These are phyloP conservation scores for Miichthys miiuy DNA, from an alignment of 2,797 vertebrate genomes.

Conservation along the genomic window DNA sequence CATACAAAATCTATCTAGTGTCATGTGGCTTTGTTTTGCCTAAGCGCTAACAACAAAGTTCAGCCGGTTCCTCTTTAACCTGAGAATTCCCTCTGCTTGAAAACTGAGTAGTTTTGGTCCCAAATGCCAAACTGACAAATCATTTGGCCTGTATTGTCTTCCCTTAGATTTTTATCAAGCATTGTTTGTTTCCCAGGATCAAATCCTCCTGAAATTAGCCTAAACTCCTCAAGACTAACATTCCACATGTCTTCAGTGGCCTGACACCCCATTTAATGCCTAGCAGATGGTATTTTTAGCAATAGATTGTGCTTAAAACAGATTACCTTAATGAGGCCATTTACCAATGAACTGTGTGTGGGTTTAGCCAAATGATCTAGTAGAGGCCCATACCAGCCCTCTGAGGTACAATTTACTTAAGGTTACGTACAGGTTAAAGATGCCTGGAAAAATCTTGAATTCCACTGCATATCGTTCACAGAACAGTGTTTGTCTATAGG, in stretches of 20 bases:
- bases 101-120: constrained; percentile 16
- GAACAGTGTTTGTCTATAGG: constrained; percentile 23
- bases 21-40: constrained; percentile 42
- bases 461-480: constrained; percentile 4
- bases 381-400: constrained; percentile 29
- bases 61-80: constrained; percentile 34
- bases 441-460: constrained; percentile 32
- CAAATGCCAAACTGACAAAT: constrained; percentile 21
- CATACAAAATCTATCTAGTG: constrained; percentile 23
- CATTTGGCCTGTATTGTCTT: constrained; percentile 2
- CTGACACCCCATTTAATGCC: constrained; percentile 65
- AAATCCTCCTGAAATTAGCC: constrained; percentile 42
- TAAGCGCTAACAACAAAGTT: constrained; percentile 7
- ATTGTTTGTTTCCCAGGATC: constrained; percentile 50
- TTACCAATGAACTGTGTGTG: constrained; percentile 67
- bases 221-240: constrained; percentile 47
- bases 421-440: constrained; percentile 50
- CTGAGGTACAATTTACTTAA: constrained; percentile 30
- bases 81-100: constrained; percentile 17
- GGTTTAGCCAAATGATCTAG: constrained; percentile 50
- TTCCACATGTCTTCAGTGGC: constrained; percentile 69
- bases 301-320: constrained; percentile 63
- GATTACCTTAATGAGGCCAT: constrained; percentile 76
- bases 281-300: constrained; percentile 71
- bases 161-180: constrained; percentile 38